Evolutionary conservation across 2,113 vertebrate genomes (phyloP).

Genomic region (Axis porcinus): DNA sequence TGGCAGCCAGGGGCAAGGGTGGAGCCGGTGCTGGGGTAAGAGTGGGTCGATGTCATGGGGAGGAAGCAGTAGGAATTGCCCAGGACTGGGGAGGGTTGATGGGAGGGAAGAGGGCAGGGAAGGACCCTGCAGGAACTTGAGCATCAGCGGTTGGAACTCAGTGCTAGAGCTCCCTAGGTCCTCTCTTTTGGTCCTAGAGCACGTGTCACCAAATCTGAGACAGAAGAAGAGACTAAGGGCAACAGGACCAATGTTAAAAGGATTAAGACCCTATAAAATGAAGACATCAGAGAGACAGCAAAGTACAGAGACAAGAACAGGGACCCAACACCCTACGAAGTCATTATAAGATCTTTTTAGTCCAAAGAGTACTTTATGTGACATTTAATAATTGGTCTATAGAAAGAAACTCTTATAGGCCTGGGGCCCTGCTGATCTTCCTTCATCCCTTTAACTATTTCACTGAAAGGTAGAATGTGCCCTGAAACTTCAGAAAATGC

Average conservation of each 20-base stretch:
- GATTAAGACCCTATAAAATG: background rate
- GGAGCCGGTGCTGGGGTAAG: constrained; percentile 7
- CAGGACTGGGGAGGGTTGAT: background rate
- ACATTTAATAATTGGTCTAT: constrained; percentile 10
- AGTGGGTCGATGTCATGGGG: background rate
- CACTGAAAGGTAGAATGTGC: background rate
- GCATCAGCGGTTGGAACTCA: background rate
- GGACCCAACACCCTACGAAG: background rate
- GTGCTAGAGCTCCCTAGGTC: background rate
- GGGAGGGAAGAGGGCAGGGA: background rate
- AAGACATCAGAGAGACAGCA: background rate
- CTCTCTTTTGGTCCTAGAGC: background rate
- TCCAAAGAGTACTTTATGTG: background rate
- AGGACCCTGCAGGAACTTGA: background rate
- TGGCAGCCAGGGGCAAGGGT: constrained; percentile 65
- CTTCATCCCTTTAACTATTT: constrained; percentile 21
- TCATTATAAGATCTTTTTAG: background rate
- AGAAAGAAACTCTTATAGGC: background rate
- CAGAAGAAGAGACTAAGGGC: background rate
- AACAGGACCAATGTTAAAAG: background rate
- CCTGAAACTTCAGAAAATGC: background rate
- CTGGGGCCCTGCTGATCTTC: background rate
- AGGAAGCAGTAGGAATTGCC: background rate
- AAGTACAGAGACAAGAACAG: background rate
- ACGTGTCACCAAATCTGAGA: background rate